phyloP scores from a whole-genome alignment of 2,888 invertebrate genomes.

The Odontomyia ornata region DNA sequence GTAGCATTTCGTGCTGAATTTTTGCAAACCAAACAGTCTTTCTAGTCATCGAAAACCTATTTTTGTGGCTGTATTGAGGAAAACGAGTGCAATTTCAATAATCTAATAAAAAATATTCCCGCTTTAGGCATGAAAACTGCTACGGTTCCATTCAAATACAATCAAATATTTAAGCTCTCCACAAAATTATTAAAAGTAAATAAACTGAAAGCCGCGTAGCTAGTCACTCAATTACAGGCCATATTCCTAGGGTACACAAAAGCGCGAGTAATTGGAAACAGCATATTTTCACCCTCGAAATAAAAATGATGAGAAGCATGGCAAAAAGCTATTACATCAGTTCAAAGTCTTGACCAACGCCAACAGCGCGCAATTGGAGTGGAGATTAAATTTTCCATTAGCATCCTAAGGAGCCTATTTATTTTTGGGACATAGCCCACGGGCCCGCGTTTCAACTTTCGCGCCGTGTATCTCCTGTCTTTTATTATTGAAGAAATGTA shows the following conservation, averaged over 20 bases:
- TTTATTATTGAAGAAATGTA: neutral
- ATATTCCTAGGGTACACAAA: neutral
- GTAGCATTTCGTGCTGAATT: too few relatives aligned
- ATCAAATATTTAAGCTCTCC: neutral
- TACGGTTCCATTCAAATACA: too few relatives aligned
- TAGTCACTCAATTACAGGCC: neutral
- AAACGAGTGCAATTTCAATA: too few relatives aligned
- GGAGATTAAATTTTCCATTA: conserved; percentile 43
- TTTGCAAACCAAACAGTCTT: too few relatives aligned
- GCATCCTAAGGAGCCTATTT: conserved; percentile 32
- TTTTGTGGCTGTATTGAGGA: too few relatives aligned
- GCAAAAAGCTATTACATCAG: too few relatives aligned
- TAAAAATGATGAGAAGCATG: neutral
- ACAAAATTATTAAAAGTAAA: neutral
- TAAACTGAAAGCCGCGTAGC: neutral
- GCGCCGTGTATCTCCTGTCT: neutral
- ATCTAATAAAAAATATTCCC: too few relatives aligned
- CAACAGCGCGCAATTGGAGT: conserved; percentile 11
- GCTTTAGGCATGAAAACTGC: too few relatives aligned
- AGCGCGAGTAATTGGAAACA: neutral
- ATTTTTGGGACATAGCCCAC: conserved; percentile 29
- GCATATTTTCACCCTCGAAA: neutral
- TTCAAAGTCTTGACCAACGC: neutral
- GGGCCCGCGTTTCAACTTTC: neutral
- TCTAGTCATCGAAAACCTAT: too few relatives aligned